A percentile compares a stretch with the other conserved stretches of the same genome.
Conservation (phyloP, 2,888 invertebrate genomes). For the Allophyes oxyacanthae region DNA sequence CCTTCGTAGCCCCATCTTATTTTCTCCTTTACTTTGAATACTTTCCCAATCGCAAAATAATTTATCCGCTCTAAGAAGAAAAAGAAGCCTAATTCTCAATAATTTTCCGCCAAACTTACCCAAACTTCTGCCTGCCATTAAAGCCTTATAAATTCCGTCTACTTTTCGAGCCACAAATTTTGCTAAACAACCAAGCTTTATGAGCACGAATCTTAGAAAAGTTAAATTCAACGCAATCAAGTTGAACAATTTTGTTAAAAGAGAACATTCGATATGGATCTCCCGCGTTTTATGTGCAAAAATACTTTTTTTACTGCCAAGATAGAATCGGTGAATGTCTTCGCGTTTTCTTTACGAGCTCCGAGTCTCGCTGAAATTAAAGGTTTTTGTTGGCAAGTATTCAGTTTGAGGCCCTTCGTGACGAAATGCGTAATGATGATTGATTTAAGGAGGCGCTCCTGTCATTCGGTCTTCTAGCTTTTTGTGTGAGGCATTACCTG, state of each 20-base stretch:
- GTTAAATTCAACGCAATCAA: slow-evolving; percentile 57
- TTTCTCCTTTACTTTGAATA: too few species aligned
- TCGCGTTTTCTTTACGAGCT: slow-evolving; percentile 64
- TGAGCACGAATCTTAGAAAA: slow-evolving; percentile 44
- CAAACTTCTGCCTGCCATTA: slow-evolving; percentile 40
- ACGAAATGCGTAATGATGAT: slow-evolving; percentile 59
- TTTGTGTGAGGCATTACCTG: slow-evolving; percentile 31
- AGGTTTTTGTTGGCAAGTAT: slow-evolving; percentile 56
- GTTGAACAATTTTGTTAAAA: slow-evolving; percentile 59
- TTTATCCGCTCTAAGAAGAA: not conserved
- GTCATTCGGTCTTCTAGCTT: slow-evolving; percentile 21
- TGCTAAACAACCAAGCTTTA: slow-evolving; percentile 44
- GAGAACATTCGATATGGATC: slow-evolving; percentile 61
- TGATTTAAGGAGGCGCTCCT: slow-evolving; percentile 50
- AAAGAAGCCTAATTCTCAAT: slow-evolving; percentile 40
- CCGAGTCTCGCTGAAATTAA: slow-evolving; percentile 56
- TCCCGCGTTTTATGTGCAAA: slow-evolving; percentile 56
- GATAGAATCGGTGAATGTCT: slow-evolving; percentile 64
- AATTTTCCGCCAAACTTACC: slow-evolving; percentile 33
- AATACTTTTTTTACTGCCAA: slow-evolving; percentile 62
- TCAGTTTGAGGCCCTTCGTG: slow-evolving; percentile 48
- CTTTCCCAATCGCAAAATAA: not conserved
- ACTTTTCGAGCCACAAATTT: slow-evolving; percentile 48
- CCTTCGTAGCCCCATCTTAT: too few species aligned
- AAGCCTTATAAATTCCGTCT: slow-evolving; percentile 48